Conservation (phyloP, 2,888 invertebrate species). For the Dryobota labecula region DNA sequence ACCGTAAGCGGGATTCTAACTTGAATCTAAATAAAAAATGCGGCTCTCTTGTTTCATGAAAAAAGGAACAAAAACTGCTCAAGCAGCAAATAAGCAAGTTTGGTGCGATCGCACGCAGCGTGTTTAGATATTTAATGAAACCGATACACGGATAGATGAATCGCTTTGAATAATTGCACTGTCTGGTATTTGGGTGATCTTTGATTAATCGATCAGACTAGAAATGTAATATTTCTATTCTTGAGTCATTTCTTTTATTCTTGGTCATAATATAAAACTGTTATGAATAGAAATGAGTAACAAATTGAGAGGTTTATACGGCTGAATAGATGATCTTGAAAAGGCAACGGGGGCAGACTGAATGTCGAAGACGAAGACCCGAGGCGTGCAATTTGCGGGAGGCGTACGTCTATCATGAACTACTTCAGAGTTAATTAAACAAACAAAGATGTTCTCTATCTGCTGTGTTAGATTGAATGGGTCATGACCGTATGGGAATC, state of each 20-base stretch:
- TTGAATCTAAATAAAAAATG: conserved; percentile 10
- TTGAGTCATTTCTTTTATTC: conserved; percentile 21
- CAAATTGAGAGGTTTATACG: not conserved
- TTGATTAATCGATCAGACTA: conserved; percentile 30
- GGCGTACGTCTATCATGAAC: no score
- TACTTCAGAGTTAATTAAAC: not conserved
- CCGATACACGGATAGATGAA: conserved; percentile 41
- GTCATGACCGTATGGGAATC: not conserved
- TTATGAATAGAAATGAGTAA: conserved; percentile 9
- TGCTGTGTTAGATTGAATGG: not conserved
- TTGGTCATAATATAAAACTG: not conserved
- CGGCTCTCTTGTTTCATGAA: conserved; percentile 5
- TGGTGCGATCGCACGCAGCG: conserved; percentile 10
- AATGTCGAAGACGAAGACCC: not conserved
- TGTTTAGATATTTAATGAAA: conserved; percentile 25
- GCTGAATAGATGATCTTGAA: not conserved
- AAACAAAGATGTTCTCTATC: not conserved
- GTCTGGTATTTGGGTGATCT: conserved; percentile 34
- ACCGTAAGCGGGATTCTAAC: not conserved
- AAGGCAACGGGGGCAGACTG: no score
- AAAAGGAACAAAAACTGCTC: conserved; percentile 24
- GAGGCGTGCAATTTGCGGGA: not conserved
- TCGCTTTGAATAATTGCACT: conserved; percentile 47
- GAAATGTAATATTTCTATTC: conserved; percentile 27
- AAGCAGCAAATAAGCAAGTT: conserved; percentile 26